Percentiles rank a stretch among this genome's conserved stretches.
These are phyloP conservation scores for Brachionus angularis DNA, from an alignment of 1,140 invertebrate species.

Conservation along the genomic window DNA sequence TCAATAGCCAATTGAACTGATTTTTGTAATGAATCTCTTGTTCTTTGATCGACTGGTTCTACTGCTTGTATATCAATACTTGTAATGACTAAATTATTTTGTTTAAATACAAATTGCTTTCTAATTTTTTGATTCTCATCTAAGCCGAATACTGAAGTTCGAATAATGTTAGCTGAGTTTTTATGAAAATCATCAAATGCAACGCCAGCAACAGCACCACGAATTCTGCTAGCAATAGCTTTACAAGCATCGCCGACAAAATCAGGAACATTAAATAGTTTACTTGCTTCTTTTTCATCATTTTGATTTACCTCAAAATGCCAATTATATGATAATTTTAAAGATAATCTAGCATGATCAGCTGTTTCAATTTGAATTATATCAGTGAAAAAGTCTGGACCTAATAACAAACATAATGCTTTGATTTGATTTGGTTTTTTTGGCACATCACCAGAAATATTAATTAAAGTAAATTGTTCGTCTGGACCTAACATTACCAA, in stretches of 20 bases:
- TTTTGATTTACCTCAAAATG: slow-evolving; percentile 44
- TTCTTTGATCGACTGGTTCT: slow-evolving; percentile 62
- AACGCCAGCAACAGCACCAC: slow-evolving; percentile 60
- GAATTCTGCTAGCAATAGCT: slow-evolving; percentile 60
- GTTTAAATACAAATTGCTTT: slow-evolving; percentile 55
- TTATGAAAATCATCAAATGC: slow-evolving; percentile 59
- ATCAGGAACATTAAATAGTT: slow-evolving; percentile 62
- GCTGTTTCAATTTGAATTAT: slow-evolving; percentile 61
- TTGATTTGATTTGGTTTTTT: slow-evolving; percentile 61
- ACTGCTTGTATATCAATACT: slow-evolving; percentile 62
- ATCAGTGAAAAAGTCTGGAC: slow-evolving; percentile 62
- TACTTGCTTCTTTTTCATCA: slow-evolving; percentile 50
- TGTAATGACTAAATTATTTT: slow-evolving; percentile 60
- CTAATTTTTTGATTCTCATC: slow-evolving; percentile 57
- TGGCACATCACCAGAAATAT: slow-evolving; percentile 60
- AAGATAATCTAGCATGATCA: slow-evolving; percentile 60
- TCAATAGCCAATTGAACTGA: slow-evolving; percentile 62
- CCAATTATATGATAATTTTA: slow-evolving; percentile 63
- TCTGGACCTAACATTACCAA: slow-evolving; percentile 63
- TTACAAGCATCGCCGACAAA: slow-evolving; percentile 63
- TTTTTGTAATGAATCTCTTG: slow-evolving; percentile 61
- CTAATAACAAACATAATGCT: slow-evolving; percentile 60
- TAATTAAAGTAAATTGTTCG: slow-evolving; percentile 62
- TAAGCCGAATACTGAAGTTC: slow-evolving; percentile 61
- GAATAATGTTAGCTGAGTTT: slow-evolving; percentile 61